Evolutionary conservation across 2,113 vertebrate genomes (phyloP).

Genomic region (Bujurquina vittata): DNA sequence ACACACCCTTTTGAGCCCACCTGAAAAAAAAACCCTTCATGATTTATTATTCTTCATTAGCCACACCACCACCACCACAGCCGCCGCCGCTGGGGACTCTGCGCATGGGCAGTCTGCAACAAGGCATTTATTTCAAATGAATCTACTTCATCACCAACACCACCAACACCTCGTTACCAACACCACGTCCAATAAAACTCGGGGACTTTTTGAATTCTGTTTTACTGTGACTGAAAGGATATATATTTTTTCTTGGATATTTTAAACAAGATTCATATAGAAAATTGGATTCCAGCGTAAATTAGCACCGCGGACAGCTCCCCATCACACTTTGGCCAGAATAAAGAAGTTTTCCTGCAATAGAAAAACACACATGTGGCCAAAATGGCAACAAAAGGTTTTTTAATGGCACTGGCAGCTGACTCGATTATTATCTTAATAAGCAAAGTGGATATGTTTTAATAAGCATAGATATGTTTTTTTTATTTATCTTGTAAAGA

Average conservation of each 20-base stretch:
- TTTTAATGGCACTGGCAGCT: not conserved
- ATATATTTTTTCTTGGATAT: not conserved
- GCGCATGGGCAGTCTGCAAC: constrained; percentile 82
- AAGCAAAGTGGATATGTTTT: no score
- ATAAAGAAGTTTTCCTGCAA: not conserved
- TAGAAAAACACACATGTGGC: rapidly evolving
- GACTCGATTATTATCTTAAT: not conserved
- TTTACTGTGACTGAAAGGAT: constrained; percentile 12
- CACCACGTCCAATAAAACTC: constrained; percentile 28
- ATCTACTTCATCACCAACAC: constrained; percentile 66
- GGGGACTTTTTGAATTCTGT: constrained; percentile 1
- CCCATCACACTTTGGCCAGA: constrained; percentile 65
- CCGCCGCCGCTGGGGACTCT: constrained; percentile 80
- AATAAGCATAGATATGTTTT: not conserved
- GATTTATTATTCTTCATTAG: constrained; percentile 89
- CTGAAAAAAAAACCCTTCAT: constrained; percentile 77
- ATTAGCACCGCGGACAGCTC: constrained; percentile 73
- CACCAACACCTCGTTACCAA: constrained; percentile 63
- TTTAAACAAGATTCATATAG: not conserved
- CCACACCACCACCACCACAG: constrained; percentile 69
- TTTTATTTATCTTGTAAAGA: not conserved
- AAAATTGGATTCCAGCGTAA: not conserved
- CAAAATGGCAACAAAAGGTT: not conserved
- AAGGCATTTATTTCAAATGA: constrained; percentile 77
- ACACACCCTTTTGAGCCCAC: constrained; percentile 72